phyloP scores from a whole-genome alignment of 2,113 vertebrate genomes.

The Bubalus kerabau region DNA sequence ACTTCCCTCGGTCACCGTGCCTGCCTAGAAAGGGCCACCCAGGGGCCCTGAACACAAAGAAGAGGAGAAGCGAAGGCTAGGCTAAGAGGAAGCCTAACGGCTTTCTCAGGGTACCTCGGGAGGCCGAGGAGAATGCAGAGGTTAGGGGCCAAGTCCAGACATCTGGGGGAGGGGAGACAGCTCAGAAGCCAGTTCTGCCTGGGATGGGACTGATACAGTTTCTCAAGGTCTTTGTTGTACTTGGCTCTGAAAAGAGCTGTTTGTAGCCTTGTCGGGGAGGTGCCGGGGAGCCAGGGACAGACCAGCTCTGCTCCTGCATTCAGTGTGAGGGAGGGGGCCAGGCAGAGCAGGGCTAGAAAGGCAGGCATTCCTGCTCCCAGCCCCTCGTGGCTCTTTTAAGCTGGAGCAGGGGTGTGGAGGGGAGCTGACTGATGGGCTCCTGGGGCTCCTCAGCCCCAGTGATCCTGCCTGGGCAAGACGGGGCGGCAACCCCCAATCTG shows the following conservation, averaged over 20 bases:
- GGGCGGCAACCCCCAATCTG: slow-evolving; percentile 14
- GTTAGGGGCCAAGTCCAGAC: neutral
- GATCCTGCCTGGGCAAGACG: slow-evolving; percentile 45
- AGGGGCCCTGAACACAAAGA: neutral
- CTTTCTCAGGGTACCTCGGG: neutral
- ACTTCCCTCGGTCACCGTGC: neutral
- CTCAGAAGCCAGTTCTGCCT: neutral
- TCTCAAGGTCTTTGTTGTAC: neutral
- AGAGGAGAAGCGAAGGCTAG: neutral
- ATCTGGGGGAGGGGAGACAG: neutral
- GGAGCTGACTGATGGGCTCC: slow-evolving; percentile 5
- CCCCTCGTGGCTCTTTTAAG: neutral
- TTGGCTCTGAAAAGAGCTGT: neutral
- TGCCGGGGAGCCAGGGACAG: neutral
- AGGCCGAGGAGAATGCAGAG: neutral
- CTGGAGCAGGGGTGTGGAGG: neutral
- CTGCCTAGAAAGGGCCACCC: neutral
- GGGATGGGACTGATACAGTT: neutral
- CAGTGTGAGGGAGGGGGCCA: neutral
- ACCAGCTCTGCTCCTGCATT: neutral
- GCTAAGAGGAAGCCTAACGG: neutral
- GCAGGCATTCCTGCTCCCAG: neutral
- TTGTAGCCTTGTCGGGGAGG: neutral
- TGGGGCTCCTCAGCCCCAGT: neutral
- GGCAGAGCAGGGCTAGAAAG: neutral